Conservation (phyloP, 2,797 vertebrate species). For the Rhincodon typus region DNA sequence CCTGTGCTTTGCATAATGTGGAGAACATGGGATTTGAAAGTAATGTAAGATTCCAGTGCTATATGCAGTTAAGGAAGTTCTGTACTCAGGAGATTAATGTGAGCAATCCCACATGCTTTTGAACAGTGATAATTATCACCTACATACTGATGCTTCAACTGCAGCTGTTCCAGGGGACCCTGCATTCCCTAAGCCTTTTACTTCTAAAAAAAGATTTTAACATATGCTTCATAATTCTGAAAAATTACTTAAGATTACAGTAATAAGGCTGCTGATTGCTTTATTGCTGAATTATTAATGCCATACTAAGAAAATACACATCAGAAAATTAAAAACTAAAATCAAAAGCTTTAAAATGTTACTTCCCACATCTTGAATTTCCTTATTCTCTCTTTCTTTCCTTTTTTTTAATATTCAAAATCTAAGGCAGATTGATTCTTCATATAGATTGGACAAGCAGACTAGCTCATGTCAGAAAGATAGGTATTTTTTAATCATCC, state of each 20-base stretch:
- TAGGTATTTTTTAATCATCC: no score
- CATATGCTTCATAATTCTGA: conserved; percentile 21
- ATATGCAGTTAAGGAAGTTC: conserved; percentile 13
- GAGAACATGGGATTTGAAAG: background rate
- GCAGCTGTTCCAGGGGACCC: conserved; percentile 16
- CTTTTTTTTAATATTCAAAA: background rate
- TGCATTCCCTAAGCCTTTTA: background rate
- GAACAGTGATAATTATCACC: conserved; percentile 29
- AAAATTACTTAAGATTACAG: conserved; percentile 13
- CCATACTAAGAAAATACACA: conserved; percentile 3
- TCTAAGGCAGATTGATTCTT: background rate
- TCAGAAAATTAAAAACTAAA: conserved; percentile 20
- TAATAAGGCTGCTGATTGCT: conserved; percentile 24
- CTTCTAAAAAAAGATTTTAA: background rate
- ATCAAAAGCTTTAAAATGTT: conserved; percentile 20
- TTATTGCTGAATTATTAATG: conserved; percentile 7
- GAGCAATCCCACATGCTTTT: conserved; percentile 26
- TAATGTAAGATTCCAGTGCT: background rate
- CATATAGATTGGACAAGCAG: background rate
- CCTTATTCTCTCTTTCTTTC: background rate
- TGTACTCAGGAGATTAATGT: background rate
- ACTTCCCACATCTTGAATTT: background rate
- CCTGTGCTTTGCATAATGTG: background rate
- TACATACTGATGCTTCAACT: conserved; percentile 6
- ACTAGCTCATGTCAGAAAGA: background rate